Percentiles rank a stretch among this genome's conserved stretches.
These are phyloP conservation scores for Halichoerus grypus DNA, from an alignment of 2,113 vertebrate species.

Conservation along the genomic window DNA sequence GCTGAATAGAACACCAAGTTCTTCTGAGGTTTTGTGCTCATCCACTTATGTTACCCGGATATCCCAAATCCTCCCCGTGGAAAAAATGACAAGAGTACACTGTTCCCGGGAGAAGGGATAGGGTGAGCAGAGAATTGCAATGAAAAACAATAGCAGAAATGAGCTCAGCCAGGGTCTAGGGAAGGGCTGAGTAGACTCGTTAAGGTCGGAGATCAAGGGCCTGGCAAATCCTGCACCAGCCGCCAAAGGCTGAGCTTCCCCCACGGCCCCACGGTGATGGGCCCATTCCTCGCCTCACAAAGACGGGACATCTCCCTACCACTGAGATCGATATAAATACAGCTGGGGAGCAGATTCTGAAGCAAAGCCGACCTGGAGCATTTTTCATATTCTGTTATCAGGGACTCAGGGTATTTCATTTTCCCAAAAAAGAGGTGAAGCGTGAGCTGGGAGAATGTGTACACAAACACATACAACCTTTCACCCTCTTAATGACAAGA, in stretches of 20 bases:
- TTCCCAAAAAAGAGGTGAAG: not conserved
- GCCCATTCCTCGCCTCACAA: not conserved
- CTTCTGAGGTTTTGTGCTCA: not conserved
- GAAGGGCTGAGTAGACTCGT: not conserved
- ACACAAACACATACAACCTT: not conserved
- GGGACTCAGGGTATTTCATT: not conserved
- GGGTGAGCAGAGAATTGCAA: not conserved
- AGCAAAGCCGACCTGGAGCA: conserved; percentile 2
- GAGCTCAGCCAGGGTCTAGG: not conserved
- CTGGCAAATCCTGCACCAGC: not conserved
- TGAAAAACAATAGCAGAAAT: not conserved
- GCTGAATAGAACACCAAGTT: not conserved
- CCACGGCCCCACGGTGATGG: not conserved
- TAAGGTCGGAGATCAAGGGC: not conserved
- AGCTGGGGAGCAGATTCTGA: conserved; percentile 25
- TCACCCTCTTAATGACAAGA: not conserved
- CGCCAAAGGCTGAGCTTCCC: not conserved
- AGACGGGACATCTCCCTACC: no score
- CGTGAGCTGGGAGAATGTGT: not conserved
- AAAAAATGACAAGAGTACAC: not conserved
- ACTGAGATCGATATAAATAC: not conserved
- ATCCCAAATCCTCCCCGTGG: not conserved
- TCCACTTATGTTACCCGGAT: not conserved
- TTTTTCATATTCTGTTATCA: conserved; percentile 15
- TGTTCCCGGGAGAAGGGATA: not conserved